Evolutionary conservation across 2,888 invertebrate genomes (phyloP).

Genomic region (Sinotaia quadrata): DNA sequence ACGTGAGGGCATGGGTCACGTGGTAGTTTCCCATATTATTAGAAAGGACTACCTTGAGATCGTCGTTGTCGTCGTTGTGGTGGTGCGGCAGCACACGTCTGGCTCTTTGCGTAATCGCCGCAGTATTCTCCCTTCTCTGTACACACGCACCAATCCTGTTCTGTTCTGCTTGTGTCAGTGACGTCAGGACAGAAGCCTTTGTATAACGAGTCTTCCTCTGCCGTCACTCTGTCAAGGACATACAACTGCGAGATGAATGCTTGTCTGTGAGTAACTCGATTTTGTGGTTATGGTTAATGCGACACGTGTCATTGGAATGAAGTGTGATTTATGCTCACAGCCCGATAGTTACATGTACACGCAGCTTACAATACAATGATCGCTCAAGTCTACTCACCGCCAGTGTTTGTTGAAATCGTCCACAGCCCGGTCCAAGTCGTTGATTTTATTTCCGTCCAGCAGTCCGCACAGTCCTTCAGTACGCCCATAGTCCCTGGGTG

Average conservation of each 20-base stretch:
- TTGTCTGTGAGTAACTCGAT: too few species aligned
- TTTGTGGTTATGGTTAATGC: too few species aligned
- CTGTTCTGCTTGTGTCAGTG: neutral
- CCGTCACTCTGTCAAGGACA: too few species aligned
- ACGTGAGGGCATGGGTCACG: too few species aligned
- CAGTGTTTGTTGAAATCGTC: conserved; percentile 44
- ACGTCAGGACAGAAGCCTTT: conserved; percentile 37
- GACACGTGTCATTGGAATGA: too few species aligned
- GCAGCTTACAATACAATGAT: too few species aligned
- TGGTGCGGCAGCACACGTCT: conserved; percentile 18
- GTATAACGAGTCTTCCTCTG: conserved; percentile 33
- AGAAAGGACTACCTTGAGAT: conserved; percentile 12
- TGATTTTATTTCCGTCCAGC: conserved; percentile 51
- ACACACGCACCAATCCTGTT: conserved; percentile 27
- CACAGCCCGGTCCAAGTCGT: conserved; percentile 47
- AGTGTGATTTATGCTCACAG: too few species aligned
- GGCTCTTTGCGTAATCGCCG: conserved; percentile 22
- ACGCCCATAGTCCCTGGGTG: conserved; percentile 45
- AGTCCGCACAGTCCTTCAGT: conserved; percentile 62
- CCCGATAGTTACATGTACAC: too few species aligned
- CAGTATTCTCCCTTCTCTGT: conserved; percentile 27
- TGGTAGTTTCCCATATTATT: too few species aligned
- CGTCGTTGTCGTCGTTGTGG: neutral
- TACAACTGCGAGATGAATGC: too few species aligned
- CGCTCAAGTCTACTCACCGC: too few species aligned